phyloP scores from a whole-genome alignment of 2,797 vertebrate genomes.

The Pyrrhura leucotis region DNA sequence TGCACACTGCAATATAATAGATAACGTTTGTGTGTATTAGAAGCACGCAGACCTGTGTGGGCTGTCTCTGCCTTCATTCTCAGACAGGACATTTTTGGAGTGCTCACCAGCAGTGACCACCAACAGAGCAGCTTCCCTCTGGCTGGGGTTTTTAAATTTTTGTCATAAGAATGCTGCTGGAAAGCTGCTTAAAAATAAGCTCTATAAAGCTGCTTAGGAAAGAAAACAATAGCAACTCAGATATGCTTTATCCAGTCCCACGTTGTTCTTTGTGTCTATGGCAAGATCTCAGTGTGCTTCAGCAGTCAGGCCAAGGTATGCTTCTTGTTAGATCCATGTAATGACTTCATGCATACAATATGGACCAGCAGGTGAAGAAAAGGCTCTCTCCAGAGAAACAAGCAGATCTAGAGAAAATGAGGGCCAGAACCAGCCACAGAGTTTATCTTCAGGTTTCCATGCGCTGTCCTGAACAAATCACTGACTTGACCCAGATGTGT shows the following conservation, averaged over 20 bases:
- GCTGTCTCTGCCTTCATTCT: neutral
- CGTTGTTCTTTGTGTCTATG: neutral
- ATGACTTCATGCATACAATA: neutral
- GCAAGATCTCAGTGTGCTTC: neutral
- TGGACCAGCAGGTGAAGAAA: neutral
- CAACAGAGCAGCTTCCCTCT: slow-evolving; percentile 6
- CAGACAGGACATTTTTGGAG: neutral
- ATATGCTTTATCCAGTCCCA: neutral
- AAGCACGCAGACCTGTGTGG: neutral
- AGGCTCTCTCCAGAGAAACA: neutral
- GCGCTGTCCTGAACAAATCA: neutral
- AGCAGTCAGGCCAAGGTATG: neutral
- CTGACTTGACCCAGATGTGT: neutral
- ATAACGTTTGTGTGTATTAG: slow-evolving; percentile 3
- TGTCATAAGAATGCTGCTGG: neutral
- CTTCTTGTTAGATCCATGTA: neutral
- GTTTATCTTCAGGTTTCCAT: neutral
- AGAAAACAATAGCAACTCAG: slow-evolving; percentile 5
- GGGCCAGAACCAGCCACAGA: neutral
- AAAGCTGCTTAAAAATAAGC: slow-evolving; percentile 38
- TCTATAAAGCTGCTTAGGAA: slow-evolving; percentile 21
- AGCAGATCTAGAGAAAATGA: neutral
- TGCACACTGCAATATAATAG: neutral
- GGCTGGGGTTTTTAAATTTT: accelerated
- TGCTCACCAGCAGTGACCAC: neutral